A percentile compares a stretch with the other conserved stretches of the same genome.
These are phyloP conservation scores for Papilio helenus DNA, from an alignment of 1,140 invertebrate species.

Conservation along the genomic window DNA sequence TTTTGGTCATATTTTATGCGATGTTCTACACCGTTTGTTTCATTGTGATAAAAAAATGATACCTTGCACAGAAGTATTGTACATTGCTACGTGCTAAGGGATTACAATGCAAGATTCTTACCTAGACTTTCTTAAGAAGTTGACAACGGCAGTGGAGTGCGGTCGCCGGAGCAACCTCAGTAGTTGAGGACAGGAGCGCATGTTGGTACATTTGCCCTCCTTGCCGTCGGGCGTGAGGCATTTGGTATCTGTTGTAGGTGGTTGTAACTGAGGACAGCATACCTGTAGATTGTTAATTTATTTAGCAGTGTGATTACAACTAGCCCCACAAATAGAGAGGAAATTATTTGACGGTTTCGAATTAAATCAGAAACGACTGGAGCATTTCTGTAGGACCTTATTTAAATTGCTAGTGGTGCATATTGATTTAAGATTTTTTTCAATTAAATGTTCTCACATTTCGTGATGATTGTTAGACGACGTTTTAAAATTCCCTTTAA, in stretches of 20 bases:
- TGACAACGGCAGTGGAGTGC: conserved; percentile 35
- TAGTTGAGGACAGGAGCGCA: conserved; percentile 51
- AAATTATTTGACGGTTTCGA: neutral
- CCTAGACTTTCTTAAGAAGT: conserved; percentile 54
- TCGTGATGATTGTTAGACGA: neutral
- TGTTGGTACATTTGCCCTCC: conserved; percentile 48
- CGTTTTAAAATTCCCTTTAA: neutral
- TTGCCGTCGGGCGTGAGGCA: conserved; percentile 54
- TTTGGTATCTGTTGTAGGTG: neutral
- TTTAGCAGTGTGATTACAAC: neutral
- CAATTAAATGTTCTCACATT: neutral
- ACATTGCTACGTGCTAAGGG: neutral
- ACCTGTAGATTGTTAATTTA: conserved; percentile 49
- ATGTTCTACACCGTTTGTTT: too few species aligned
- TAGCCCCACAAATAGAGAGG: neutral
- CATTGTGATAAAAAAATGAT: neutral
- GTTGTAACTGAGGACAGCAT: conserved; percentile 51
- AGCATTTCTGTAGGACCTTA: too few species aligned
- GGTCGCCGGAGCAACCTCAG: conserved; percentile 43
- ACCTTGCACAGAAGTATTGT: neutral
- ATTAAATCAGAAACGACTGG: neutral
- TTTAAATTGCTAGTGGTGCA: too few species aligned
- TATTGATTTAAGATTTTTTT: neutral
- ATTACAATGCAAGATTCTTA: conserved; percentile 34
- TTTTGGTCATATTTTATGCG: too few species aligned